phyloP scores from a whole-genome alignment of 2,888 invertebrate genomes.

The Pristionchus exspectatus region DNA sequence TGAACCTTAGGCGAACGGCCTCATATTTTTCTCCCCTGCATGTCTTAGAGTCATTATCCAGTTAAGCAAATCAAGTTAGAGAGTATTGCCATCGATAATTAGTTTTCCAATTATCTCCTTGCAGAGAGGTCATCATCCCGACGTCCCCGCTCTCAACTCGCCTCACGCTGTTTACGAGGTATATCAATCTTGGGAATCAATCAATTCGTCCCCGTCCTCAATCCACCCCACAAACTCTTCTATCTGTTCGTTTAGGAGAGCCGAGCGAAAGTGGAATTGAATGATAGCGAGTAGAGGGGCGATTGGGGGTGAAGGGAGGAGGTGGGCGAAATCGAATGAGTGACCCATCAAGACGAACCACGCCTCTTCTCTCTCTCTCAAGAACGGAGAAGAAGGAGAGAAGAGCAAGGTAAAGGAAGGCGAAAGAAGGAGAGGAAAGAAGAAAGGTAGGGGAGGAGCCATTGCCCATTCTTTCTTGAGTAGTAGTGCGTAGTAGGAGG shows the following conservation, averaged over 20 bases:
- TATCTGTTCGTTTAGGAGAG: not conserved
- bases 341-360: slow-evolving; percentile 39
- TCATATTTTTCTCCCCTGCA: no score
- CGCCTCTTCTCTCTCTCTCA: slow-evolving; percentile 48
- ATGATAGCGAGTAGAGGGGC: slow-evolving; percentile 14
- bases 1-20: no score
- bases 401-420: slow-evolving; percentile 2
- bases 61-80: no score
- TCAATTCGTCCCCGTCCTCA: slow-evolving; percentile 26
- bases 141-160: slow-evolving; percentile 44
- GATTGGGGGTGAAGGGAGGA: slow-evolving; percentile 8
- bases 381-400: not conserved
- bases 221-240: not conserved
- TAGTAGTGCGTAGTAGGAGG: slow-evolving; percentile 37
- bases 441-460: not conserved
- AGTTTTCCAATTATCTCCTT: not conserved
- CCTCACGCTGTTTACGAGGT: slow-evolving; percentile 31
- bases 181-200: not conserved
- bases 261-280: slow-evolving; percentile 42
- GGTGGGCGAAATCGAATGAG: slow-evolving; percentile 41
- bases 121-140: slow-evolving; percentile 52
- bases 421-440: not conserved
- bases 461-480: not conserved
- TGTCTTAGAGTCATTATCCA: no score
- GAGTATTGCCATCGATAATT: no score